Evolutionary conservation across 30 jellyfish, hydroid and myxozoan genomes (phyloP), one percentile per base, ranked within the genome.

Genomic region (Pseudorhiza aurosa): DNA sequence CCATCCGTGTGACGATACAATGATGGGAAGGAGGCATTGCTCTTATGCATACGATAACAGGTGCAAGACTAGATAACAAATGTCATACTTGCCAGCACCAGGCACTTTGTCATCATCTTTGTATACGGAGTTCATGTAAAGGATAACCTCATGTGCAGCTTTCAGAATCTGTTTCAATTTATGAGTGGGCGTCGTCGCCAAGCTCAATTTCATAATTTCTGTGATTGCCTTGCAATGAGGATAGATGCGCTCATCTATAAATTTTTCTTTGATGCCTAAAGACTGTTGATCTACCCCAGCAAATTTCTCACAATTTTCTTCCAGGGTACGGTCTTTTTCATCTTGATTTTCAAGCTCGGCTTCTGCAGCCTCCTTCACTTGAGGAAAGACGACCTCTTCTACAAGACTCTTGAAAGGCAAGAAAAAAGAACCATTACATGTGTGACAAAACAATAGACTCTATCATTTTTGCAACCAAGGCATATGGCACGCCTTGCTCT

Each of bases 1-100:
- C n/a, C n/a, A n/a, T n/a, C n/a, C n/a, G n/a, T n/a, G n/a, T n/a
- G n/a, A n/a, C n/a, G n/a, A n/a, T n/a, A n/a, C n/a, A n/a, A n/a
- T n/a, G n/a, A n/a, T n/a, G n/a, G n/a, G n/a, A n/a, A n/a, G n/a
- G n/a, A n/a, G n/a, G n/a, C n/a, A n/a, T n/a, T n/a, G n/a, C n/a
- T n/a, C n/a, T n/a, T n/a, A n/a, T n/a, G n/a, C n/a, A n/a, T n/a
- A n/a, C n/a, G n/a, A n/a, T n/a, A n/a, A n/a, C n/a, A n/a, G n/a
- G n/a, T n/a, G n/a, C n/a, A n/a, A n/a, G n/a, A n/a, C n/a, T n/a
- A n/a, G n/a, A n/a, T n/a, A n/a, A n/a, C n/a, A n/a, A n/a, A n/a
- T n/a, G n/a, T 1, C 37, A 22, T 29, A 62, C 72, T 17, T 58
- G 70, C 96, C 96, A 22, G 97, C 97, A 2, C 97, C 97, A 37